Evolutionary conservation across 2,797 vertebrate species (phyloP).

Genomic region (Falco novaeseelandiae): DNA sequence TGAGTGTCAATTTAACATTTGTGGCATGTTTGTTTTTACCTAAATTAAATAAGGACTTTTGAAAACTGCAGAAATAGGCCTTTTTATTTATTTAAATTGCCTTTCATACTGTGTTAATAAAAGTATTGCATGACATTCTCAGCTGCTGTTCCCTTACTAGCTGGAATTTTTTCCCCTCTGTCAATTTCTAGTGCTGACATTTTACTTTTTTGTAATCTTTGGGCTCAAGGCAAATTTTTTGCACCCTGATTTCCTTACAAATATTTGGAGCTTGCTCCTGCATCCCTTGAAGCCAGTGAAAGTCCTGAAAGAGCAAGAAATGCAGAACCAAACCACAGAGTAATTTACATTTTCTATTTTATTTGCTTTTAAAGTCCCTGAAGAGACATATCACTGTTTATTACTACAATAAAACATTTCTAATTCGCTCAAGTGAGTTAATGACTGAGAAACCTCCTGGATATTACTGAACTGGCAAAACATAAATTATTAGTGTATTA

Average conservation of each 20-base stretch:
- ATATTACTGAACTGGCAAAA: conserved; percentile 31
- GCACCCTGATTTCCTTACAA: conserved; percentile 32
- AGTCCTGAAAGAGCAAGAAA: conserved; percentile 23
- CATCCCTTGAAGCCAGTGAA: conserved; percentile 29
- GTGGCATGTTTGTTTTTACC: conserved; percentile 4
- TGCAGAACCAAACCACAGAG: conserved; percentile 3
- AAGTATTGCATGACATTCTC: conserved; percentile 49
- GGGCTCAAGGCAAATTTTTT: conserved; percentile 30
- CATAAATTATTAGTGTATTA: neutral
- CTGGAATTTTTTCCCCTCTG: neutral
- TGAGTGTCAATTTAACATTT: neutral
- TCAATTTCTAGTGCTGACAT: conserved; percentile 36
- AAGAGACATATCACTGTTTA: conserved; percentile 49
- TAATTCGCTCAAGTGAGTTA: conserved; percentile 63
- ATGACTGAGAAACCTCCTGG: conserved; percentile 19
- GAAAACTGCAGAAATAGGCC: neutral
- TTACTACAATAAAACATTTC: conserved; percentile 38
- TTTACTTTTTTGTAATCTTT: conserved; percentile 28
- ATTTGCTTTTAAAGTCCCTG: conserved; percentile 18
- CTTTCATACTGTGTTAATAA: neutral
- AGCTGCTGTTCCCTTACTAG: neutral
- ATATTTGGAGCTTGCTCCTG: conserved; percentile 31
- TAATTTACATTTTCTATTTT: conserved; percentile 33
- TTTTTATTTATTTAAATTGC: conserved; percentile 57
- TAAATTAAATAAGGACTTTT: conserved; percentile 16